phyloP scores from a whole-genome alignment of 1,140 invertebrate species.

The Callitettix versicolor region DNA sequence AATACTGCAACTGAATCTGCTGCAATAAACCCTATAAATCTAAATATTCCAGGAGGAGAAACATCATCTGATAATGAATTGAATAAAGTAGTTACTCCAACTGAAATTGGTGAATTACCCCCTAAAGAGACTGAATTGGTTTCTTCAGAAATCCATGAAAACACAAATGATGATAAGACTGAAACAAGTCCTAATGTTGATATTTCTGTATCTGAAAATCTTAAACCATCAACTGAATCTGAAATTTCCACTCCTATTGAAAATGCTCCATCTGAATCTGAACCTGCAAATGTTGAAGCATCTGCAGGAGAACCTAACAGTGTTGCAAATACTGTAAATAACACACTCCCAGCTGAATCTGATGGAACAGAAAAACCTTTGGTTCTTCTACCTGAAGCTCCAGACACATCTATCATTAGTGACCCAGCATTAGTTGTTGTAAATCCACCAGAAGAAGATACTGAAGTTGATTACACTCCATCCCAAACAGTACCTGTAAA shows the following conservation, averaged over 20 bases:
- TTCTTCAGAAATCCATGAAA: conserved; percentile 8
- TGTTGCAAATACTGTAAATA: too few relatives aligned
- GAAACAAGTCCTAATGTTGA: conserved; percentile 16
- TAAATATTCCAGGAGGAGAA: too few relatives aligned
- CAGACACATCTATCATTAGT: too few relatives aligned
- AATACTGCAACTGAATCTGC: too few relatives aligned
- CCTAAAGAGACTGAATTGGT: conserved; percentile 7
- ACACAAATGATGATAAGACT: conserved; percentile 1
- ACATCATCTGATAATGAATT: too few relatives aligned
- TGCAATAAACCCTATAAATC: too few relatives aligned
- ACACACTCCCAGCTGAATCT: too few relatives aligned
- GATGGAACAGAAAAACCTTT: not conserved
- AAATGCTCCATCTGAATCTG: conserved; percentile 7
- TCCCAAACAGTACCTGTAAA: not conserved
- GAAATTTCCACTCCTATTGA: not conserved
- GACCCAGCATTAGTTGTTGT: too few relatives aligned
- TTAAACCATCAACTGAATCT: not conserved
- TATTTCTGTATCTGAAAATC: not conserved
- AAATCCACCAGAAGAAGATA: too few relatives aligned
- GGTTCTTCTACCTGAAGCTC: not conserved
- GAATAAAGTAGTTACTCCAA: too few relatives aligned
- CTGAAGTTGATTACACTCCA: too few relatives aligned
- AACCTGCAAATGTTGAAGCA: conserved; percentile 19
- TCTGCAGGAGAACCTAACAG: too few relatives aligned
- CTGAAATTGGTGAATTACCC: conserved; percentile 20